Evolutionary conservation across 2,113 vertebrate species (phyloP), one percentile per base, ranked within the genome.

Genomic region (Crotophaga sulcirostris): DNA sequence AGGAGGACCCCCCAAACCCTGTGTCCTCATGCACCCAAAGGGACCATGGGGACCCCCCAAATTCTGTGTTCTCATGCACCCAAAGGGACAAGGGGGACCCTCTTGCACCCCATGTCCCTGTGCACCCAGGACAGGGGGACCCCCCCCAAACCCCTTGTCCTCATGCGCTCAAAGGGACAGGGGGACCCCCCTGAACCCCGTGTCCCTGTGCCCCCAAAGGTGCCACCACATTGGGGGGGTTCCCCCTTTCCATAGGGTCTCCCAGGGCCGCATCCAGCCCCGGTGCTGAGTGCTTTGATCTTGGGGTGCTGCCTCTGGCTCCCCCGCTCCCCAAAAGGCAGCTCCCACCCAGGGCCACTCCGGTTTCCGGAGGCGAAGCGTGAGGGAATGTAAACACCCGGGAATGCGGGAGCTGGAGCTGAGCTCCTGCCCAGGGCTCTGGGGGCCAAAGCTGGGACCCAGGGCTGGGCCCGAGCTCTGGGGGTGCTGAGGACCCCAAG

Each of bases 381-480:
- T 47, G 23, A 54, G 92, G 74, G 91, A 90, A 90, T 91, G 95
- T 95, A 92, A 95, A 88, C 95, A 84, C 91, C 92, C 96, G 96
- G 94, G 94, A 96, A 96, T 94, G 94, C 87, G 21, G 94, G 93
- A 86, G 75, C 72, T 69, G 42, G 7, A 33, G 58, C 84, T 54
- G 83, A 73, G 19, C 14, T 45, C 15, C 16, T 77, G 79, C 51
- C 17, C 72, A 87, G 83, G 81, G 25, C 84, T 85, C 76, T 70
- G 87, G 76, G 81, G 93, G 89, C 29, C 72, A 38, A 66, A 40
- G 51, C 49, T 7, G 59, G 52, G 55, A 47, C 63, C 6, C 2
- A 5, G 6, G 42, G 44, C 84, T 52, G 47, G 8, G 10, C 31
- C 73, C 0, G 47, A 10, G 59, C 14, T 38, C 24, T 7, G 16